Percentiles rank a stretch among this genome's conserved stretches.
Evolutionary conservation across 2,888 invertebrate genomes (phyloP).

Genomic region (Chesias legatella): DNA sequence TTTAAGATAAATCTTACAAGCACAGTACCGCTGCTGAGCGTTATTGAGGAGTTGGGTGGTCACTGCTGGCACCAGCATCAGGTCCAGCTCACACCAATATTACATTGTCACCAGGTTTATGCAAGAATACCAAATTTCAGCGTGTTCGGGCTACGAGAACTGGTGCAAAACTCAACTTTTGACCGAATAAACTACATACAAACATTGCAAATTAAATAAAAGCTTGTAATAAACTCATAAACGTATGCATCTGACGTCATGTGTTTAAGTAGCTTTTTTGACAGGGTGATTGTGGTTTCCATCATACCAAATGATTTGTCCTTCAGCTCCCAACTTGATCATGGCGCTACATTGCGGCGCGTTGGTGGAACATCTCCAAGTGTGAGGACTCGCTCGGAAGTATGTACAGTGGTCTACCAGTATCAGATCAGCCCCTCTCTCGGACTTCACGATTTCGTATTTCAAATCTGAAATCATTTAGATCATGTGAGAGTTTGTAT

Average conservation of each 20-base stretch:
- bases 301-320: background rate
- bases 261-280: background rate
- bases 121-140: too few species aligned
- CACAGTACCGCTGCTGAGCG: too few species aligned
- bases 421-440: slow-evolving; percentile 31
- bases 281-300: slow-evolving; percentile 4
- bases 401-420: slow-evolving; percentile 31
- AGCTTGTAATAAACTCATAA: too few species aligned
- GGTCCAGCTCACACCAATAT: too few species aligned
- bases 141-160: too few species aligned
- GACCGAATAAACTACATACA: too few species aligned
- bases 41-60: too few species aligned
- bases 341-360: slow-evolving; percentile 3
- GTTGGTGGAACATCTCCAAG: slow-evolving; percentile 32
- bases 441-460: slow-evolving; percentile 29
- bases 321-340: background rate
- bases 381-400: slow-evolving; percentile 12
- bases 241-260: background rate
- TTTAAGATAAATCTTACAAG: too few species aligned
- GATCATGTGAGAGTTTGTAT: too few species aligned
- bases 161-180: too few species aligned
- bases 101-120: too few species aligned
- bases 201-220: background rate
- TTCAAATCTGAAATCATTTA: background rate
- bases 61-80: too few species aligned